Evolutionary conservation across 2,797 vertebrate genomes (phyloP), one percentile per base, ranked within the genome.

Genomic region (Euthynnus affinis): DNA sequence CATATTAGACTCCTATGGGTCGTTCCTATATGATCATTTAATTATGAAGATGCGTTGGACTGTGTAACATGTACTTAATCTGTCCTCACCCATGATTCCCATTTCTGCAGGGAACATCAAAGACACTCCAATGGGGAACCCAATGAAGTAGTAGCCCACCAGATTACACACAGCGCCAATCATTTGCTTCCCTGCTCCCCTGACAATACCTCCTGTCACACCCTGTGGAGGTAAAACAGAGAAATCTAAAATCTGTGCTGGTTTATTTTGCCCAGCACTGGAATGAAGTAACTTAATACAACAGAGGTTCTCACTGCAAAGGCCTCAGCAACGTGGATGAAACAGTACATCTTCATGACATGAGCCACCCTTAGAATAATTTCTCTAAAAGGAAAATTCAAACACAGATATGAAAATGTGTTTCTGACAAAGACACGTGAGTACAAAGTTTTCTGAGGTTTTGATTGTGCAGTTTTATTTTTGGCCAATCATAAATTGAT

Each of bases 101-200:
- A 97, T 89, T 29, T 89, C 89, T 7, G 93, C 83, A 0, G 85
- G 92, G 51, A 98, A 98, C 97, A 98, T 98, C 76, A 99, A 86
- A 0, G 95, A 93, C 25, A 96, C 93, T 69, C 96, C 97, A 0
- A 96, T 66, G 32, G 97, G 97, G 20, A 99, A 90, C 5, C 97
- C 97, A 0, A 98, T 46, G 42, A 92, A 69, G 0, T 98, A 98
- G 82, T 94, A 97, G 0, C 95, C 94, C 0, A 96, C 15, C 3
- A 97, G 88, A 0, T 94, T 97, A 59, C 94, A 92, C 1, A 95
- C 69, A 17, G 95, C 97, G 0, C 97, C 97, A 5, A 96, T 40
- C 83, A 90, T 95, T 92, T 97, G 97, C 78, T 95, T 97, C 13
- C 97, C 97, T 0, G 94, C 93, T 9, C 97, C 97, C 56, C 96